Base-by-base conservation (phyloP, 2,113 vertebrate genomes). In the Halichoeres trimaculatus region DNA sequence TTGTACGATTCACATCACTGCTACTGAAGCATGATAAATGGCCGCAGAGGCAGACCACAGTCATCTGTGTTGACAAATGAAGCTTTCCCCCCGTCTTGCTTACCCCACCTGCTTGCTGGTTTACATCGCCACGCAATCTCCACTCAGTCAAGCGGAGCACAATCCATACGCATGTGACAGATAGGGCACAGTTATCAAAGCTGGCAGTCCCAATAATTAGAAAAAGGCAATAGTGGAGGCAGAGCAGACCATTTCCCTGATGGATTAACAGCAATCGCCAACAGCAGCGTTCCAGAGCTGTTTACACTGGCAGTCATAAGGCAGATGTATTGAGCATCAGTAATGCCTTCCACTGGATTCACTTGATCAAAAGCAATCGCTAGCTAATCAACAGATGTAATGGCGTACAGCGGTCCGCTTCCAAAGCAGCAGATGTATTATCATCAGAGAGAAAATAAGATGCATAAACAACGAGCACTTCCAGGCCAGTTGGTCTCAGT, bases 191-290 rank as follows among this genome's bases (percentile, higher is more conserved):
- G 89, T 86, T 88, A 89, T 91, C 86, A 87, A 84, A 90, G 64
- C 76, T 90, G 90, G 86, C 90, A 91, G 85, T 81, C 72, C 74
- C 72, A 81, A 90, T 92, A 89, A 92, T 91, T 92, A 90, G 86
- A 90, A 89, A 91, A 89, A 79, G 78, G 83, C 83, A 83, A 81
- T 84, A 71, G 87, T 59, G 22, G 24, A 74, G 81, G 77, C 73
- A 2, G 38, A 70, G 57, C 59, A 72, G 70, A 76, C 81, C 78
- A 78, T 91, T 90, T 88, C 81, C 83, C 83, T 89, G 90, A 90
- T 84, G 85, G 90, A 92, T 91, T 86, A 89, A 54, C 76, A 50
- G 76, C 68, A 60, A 84, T 88, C 41, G 69, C 80, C 85, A 74
- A 70, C 77, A 62, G 52, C 67, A 12, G 85, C 61, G 51, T 78